phyloP scores from a whole-genome alignment of 2,113 vertebrate species.

The Gambusia affinis region DNA sequence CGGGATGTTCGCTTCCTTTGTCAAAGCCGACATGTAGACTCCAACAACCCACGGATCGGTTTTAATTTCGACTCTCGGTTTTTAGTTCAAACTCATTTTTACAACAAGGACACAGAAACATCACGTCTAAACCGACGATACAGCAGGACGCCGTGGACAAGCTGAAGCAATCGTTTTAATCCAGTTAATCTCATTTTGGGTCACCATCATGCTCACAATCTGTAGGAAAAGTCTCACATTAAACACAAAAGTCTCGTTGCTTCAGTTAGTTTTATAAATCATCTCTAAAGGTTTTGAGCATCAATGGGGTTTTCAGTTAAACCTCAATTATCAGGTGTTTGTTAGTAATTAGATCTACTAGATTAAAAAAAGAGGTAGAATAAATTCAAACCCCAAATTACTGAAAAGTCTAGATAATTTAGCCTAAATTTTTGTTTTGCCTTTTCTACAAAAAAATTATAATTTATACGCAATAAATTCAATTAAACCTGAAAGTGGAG shows the following conservation, averaged over 20 bases:
- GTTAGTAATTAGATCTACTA: background rate
- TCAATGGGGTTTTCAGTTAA: background rate
- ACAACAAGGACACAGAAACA: background rate
- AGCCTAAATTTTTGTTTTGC: background rate
- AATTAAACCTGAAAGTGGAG: no score
- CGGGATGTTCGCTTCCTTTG: constrained; percentile 93
- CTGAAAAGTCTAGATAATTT: background rate
- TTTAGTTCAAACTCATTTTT: constrained; percentile 1
- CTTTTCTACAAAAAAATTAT: background rate
- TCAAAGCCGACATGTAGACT: constrained; percentile 94
- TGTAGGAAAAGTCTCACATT: background rate
- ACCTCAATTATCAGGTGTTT: background rate
- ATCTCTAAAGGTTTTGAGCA: background rate
- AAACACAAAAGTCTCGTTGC: no score
- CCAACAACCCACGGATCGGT: background rate
- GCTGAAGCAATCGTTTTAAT: background rate
- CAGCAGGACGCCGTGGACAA: background rate
- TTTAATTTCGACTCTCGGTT: background rate
- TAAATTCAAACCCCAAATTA: background rate
- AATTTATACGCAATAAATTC: no score
- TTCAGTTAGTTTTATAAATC: background rate
- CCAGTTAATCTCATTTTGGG: background rate
- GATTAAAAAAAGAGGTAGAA: background rate
- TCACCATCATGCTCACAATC: background rate
- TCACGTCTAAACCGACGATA: background rate